Conservation (phyloP, 2,797 vertebrate species). For the Oryzias dopingdopingensis region DNA sequence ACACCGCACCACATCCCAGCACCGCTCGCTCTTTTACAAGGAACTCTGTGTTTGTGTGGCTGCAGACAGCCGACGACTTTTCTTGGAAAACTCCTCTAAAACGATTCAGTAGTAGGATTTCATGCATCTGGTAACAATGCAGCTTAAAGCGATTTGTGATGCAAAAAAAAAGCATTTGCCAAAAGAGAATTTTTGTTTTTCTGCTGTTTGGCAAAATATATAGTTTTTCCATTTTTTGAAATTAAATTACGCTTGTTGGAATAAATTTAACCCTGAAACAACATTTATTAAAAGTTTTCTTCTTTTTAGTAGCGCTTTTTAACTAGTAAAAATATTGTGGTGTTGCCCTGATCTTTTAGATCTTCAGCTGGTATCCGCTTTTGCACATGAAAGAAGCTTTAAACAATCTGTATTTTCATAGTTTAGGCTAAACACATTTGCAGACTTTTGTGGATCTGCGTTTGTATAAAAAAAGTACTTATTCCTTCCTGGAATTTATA, state of each 20-base stretch:
- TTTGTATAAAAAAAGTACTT: conserved; percentile 57
- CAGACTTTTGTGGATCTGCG: conserved; percentile 20
- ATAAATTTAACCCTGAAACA: conserved; percentile 38
- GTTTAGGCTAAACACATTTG: conserved; percentile 23
- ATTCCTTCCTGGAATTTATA: conserved; percentile 43
- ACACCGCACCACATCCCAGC: conserved; percentile 68
- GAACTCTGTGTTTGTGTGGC: conserved; percentile 45
- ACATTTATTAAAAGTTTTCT: neutral
- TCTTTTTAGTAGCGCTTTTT: conserved; percentile 13
- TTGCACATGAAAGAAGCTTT: conserved; percentile 40
- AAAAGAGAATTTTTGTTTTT: too few species aligned
- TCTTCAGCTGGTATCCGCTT: conserved; percentile 40
- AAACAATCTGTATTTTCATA: conserved; percentile 46
- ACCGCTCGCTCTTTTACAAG: conserved; percentile 61
- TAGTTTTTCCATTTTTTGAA: too few species aligned
- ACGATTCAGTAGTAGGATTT: conserved; percentile 41
- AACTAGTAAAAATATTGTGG: conserved; percentile 50
- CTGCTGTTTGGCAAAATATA: too few species aligned
- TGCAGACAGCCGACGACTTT: conserved; percentile 32
- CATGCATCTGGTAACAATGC: conserved; percentile 14
- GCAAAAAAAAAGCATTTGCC: too few species aligned
- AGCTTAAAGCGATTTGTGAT: too few species aligned
- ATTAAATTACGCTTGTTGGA: conserved; percentile 23
- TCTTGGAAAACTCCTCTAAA: conserved; percentile 47
- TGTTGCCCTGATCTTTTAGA: conserved; percentile 30